These are phyloP conservation scores for Meleagris gallopavo DNA, from an alignment of 2,113 vertebrate species.

Conservation along the genomic window DNA sequence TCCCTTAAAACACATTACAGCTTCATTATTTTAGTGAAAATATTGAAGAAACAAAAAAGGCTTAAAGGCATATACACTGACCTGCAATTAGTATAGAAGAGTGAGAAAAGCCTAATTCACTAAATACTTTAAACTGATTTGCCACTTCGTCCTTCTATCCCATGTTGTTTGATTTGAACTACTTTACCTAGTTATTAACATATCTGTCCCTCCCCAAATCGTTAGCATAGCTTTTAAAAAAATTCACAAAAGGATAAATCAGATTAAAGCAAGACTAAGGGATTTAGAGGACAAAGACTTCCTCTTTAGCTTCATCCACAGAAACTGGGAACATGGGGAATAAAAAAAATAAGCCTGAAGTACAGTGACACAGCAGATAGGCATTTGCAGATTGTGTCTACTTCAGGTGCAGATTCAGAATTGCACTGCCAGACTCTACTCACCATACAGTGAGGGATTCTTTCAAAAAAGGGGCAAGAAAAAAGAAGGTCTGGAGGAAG, in stretches of 20 bases:
- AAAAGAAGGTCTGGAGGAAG: neutral
- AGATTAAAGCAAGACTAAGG: neutral
- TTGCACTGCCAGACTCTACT: neutral
- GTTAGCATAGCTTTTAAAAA: neutral
- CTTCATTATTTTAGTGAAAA: neutral
- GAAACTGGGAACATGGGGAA: neutral
- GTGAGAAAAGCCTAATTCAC: neutral
- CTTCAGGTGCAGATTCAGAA: neutral
- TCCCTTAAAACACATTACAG: neutral
- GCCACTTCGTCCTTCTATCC: neutral
- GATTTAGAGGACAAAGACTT: neutral
- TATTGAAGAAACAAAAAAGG: neutral
- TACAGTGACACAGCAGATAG: neutral
- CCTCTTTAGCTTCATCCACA: neutral
- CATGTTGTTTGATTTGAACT: neutral
- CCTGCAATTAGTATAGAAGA: neutral
- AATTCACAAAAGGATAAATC: neutral
- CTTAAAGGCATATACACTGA: neutral
- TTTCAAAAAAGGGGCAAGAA: neutral
- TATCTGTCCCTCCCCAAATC: too few species aligned
- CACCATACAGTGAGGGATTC: neutral
- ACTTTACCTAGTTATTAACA: neutral
- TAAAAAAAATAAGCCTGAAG: neutral
- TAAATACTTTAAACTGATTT: neutral
- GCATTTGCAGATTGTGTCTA: neutral